Evolutionary conservation across 2,113 vertebrate genomes (phyloP).

Genomic region (Pycnonotus jocosus): DNA sequence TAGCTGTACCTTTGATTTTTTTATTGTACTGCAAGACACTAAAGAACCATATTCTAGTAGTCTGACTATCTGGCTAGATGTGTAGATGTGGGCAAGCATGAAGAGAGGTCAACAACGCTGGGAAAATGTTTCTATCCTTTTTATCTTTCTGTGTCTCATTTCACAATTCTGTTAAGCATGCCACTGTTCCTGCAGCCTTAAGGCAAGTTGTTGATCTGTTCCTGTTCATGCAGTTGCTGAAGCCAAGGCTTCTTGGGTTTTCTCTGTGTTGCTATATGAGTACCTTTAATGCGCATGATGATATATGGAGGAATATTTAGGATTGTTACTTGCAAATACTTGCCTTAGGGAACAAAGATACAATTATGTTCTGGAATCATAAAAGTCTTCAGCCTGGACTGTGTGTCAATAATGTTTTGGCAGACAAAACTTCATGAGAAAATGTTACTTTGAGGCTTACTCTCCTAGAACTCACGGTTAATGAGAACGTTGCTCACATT

Average conservation of each 20-base stretch:
- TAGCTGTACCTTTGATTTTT: neutral
- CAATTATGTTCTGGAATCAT: neutral
- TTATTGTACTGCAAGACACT: neutral
- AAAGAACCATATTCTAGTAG: neutral
- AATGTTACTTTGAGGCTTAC: neutral
- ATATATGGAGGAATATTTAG: neutral
- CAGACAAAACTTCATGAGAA: neutral
- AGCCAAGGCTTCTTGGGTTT: neutral
- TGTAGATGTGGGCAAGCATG: neutral
- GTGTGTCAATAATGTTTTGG: neutral
- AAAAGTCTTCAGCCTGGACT: neutral
- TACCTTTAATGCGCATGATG: neutral
- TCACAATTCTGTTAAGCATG: neutral
- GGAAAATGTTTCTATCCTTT: neutral
- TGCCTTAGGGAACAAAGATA: neutral
- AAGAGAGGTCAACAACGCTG: neutral
- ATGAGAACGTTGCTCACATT: neutral
- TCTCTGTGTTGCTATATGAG: neutral
- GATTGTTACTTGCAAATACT: neutral
- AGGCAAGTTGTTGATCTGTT: neutral
- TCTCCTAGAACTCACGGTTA: neutral
- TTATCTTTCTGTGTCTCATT: neutral
- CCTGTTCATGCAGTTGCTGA: neutral
- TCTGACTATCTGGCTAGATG: neutral
- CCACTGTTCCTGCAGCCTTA: neutral